Percentiles rank a stretch among this genome's conserved stretches.
Evolutionary conservation across 2,797 vertebrate genomes (phyloP).

Genomic region (Gouania willdenowi): DNA sequence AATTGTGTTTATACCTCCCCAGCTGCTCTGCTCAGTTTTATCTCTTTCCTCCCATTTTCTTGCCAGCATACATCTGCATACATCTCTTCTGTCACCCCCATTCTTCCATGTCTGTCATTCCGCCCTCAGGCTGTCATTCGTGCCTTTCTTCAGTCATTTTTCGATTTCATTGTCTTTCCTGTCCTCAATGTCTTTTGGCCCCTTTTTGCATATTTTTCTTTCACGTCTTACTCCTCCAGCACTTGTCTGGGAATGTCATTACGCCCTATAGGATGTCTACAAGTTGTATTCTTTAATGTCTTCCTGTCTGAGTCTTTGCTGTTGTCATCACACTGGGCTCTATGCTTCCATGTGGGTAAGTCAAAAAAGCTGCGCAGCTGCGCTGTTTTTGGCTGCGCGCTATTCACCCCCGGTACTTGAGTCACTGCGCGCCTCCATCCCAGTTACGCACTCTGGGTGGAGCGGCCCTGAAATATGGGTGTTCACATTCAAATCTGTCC

Average conservation of each 20-base stretch:
- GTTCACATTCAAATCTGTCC: too few relatives aligned
- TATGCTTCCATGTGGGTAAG: too few relatives aligned
- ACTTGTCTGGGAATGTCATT: conserved; percentile 40
- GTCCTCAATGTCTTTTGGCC: not conserved
- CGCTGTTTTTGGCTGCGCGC: too few relatives aligned
- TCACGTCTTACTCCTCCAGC: not conserved
- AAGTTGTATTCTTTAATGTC: conserved; percentile 19
- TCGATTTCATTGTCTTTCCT: not conserved
- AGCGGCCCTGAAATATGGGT: too few relatives aligned
- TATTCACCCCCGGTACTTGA: too few relatives aligned
- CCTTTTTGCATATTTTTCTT: not conserved
- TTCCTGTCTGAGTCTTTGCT: conserved; percentile 11
- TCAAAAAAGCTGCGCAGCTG: too few relatives aligned
- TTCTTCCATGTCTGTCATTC: not conserved
- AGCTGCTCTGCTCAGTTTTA: conserved; percentile 51
- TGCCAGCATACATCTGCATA: conserved; percentile 19
- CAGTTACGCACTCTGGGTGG: too few relatives aligned
- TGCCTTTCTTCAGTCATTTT: conserved; percentile 1
- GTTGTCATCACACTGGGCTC: conserved; percentile 34
- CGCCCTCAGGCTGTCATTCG: not conserved
- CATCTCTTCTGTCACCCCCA: conserved; percentile 19
- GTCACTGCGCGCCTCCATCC: too few relatives aligned
- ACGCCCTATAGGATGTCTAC: conserved; percentile 24
- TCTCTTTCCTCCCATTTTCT: conserved; percentile 30
- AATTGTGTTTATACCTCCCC: conserved; percentile 63